Conservation (phyloP, 2,888 invertebrate species). For the Eristalinus aeneus region DNA sequence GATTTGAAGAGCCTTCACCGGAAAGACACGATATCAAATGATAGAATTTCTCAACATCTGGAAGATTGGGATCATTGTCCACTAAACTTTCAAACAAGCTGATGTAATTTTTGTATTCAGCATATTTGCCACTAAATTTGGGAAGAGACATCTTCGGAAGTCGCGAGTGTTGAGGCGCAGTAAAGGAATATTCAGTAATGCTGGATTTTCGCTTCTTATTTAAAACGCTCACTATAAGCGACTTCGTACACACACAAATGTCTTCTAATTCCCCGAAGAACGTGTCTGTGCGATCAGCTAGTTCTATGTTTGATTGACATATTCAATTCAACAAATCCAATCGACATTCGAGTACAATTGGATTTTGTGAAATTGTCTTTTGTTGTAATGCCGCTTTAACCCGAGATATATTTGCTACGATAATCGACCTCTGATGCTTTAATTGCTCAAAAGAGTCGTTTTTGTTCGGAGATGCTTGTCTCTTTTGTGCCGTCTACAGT, state of each 20-base stretch:
- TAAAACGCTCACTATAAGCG: background rate
- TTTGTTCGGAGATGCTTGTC: background rate
- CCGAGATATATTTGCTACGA: background rate
- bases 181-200: constrained; percentile 1
- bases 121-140: too few relatives aligned
- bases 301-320: constrained; percentile 23
- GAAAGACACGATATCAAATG: constrained; percentile 59
- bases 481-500: background rate
- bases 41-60: constrained; percentile 53
- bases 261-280: constrained; percentile 5
- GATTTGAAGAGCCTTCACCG: constrained; percentile 55
- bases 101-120: too few relatives aligned
- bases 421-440: background rate
- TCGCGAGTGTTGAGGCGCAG: background rate
- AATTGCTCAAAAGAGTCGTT: background rate
- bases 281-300: background rate
- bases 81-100: too few relatives aligned
- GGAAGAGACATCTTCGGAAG: too few relatives aligned
- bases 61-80: constrained; percentile 12
- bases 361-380: background rate
- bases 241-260: background rate
- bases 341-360: background rate
- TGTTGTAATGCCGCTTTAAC: background rate
- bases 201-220: constrained; percentile 19
- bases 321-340: constrained; percentile 26